These are phyloP conservation scores for Steromphala cineraria DNA, from an alignment of 2,888 invertebrate species.

Conservation along the genomic window DNA sequence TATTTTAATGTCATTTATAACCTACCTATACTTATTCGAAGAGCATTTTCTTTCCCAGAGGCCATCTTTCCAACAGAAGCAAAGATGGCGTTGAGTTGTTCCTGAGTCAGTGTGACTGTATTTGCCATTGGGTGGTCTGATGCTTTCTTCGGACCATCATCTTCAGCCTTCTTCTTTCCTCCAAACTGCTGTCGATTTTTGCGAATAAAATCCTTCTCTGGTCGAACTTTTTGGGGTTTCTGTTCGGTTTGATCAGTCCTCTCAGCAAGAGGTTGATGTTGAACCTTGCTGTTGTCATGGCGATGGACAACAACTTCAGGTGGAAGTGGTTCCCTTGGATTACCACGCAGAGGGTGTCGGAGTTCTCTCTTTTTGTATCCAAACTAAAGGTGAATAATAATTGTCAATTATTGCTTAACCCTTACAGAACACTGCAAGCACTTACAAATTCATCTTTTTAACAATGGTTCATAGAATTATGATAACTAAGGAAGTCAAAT, in stretches of 20 bases:
- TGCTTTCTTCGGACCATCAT: background rate
- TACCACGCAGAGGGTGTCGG: background rate
- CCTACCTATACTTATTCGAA: conserved; percentile 65
- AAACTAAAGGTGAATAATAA: background rate
- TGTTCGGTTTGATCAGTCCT: conserved; percentile 42
- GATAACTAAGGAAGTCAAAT: no score
- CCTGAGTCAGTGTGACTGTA: conserved; percentile 61
- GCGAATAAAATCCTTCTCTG: background rate
- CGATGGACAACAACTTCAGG: background rate
- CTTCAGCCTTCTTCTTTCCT: background rate
- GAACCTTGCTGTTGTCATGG: background rate
- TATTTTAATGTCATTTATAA: no score
- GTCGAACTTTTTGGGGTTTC: background rate
- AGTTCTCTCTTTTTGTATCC: conserved; percentile 18
- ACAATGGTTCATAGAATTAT: no score
- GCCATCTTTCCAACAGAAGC: conserved; percentile 62
- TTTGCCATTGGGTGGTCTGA: background rate
- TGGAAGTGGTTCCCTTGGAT: background rate
- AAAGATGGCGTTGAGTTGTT: conserved; percentile 66
- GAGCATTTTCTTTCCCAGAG: conserved; percentile 54
- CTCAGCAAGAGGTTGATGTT: background rate
- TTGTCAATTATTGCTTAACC: background rate
- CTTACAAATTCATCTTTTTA: no score
- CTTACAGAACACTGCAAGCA: no score
- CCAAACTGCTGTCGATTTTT: background rate